A percentile compares a stretch with the other conserved stretches of the same genome.
phyloP scores from a whole-genome alignment of 2,113 vertebrate genomes.

The Ptilonorhynchus violaceus region DNA sequence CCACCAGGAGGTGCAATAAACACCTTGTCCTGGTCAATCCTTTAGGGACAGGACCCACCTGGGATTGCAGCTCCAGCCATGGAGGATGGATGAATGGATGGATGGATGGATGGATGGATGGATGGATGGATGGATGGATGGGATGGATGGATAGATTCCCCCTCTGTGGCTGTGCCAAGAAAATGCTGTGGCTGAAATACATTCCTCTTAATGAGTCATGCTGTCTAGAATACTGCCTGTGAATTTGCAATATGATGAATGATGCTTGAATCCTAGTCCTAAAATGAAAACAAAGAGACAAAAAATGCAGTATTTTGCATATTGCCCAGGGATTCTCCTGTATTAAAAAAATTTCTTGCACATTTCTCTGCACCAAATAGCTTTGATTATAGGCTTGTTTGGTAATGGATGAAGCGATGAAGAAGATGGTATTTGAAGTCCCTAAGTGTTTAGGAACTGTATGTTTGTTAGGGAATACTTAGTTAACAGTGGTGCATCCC shows the following conservation, averaged over 20 bases:
- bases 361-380: neutral
- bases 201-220: neutral
- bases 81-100: neutral
- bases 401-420: neutral
- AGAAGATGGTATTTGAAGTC: neutral
- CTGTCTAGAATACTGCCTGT: neutral
- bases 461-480: neutral
- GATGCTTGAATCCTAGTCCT: neutral
- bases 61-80: neutral
- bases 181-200: neutral
- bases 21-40: neutral
- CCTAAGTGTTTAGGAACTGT: neutral
- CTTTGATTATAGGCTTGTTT: neutral
- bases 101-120: neutral
- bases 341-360: neutral
- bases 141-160: neutral
- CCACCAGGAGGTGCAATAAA: conserved; percentile 44
- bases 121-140: neutral
- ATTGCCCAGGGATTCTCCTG: too few relatives aligned
- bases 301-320: neutral
- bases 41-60: neutral
- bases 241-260: neutral
- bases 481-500: neutral
- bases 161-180: neutral
- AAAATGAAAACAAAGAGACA: neutral